These are phyloP conservation scores for Thamnaconus septentrionalis DNA, from an alignment of 2,113 vertebrate genomes.

Conservation along the genomic window DNA sequence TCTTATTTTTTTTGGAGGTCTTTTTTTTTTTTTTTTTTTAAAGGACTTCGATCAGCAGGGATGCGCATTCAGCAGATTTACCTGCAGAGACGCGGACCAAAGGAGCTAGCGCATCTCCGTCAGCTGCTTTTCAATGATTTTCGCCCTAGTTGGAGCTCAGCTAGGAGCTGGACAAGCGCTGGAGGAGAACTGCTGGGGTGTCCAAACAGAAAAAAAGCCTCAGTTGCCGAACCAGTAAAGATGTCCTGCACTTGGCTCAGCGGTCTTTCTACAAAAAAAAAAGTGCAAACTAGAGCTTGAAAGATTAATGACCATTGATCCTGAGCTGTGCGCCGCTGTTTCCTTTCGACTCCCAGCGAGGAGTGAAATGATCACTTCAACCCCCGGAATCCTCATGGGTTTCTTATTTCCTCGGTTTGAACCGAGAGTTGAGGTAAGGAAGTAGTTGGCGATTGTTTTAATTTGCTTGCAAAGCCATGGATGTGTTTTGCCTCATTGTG, in stretches of 20 bases:
- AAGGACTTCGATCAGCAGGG: no score
- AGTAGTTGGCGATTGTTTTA: slow-evolving; percentile 30
- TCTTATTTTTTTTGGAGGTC: no score
- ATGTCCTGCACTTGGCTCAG: slow-evolving; percentile 70
- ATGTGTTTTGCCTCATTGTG: no score
- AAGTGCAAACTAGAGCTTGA: slow-evolving; percentile 64
- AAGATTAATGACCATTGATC: slow-evolving; percentile 80
- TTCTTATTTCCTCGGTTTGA: slow-evolving; percentile 18
- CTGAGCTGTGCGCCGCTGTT: slow-evolving; percentile 53
- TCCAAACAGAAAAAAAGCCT: slow-evolving; percentile 56
- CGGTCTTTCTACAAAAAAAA: slow-evolving; percentile 70
- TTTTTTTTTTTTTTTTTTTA: no score
- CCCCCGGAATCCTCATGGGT: slow-evolving; percentile 45
- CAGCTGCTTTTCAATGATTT: neutral
- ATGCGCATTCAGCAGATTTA: no score
- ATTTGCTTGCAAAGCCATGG: neutral
- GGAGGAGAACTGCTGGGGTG: slow-evolving; percentile 58
- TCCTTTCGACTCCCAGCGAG: slow-evolving; percentile 44
- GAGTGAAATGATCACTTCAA: slow-evolving; percentile 62
- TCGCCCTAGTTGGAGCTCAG: slow-evolving; percentile 9
- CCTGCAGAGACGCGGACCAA: no score
- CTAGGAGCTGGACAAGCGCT: slow-evolving; percentile 17
- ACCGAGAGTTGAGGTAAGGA: slow-evolving; percentile 29
- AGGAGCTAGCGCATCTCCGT: no score
- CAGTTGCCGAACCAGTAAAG: slow-evolving; percentile 59